A percentile compares a stretch with the other conserved stretches of the same genome.
These are phyloP conservation scores for Siniperca chuatsi DNA, from an alignment of 2,113 vertebrate species.

Conservation along the genomic window DNA sequence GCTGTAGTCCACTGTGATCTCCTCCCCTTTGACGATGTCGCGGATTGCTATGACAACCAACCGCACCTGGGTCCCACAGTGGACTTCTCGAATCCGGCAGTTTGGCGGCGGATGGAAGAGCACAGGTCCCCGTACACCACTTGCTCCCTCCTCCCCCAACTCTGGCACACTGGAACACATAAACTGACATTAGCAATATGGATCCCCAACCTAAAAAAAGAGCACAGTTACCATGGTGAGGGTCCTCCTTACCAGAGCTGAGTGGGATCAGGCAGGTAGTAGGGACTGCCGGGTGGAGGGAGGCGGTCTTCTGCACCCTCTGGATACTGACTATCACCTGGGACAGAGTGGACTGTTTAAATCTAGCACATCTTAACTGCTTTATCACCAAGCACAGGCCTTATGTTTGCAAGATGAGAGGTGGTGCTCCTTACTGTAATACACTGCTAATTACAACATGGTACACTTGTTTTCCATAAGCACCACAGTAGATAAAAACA, in stretches of 20 bases:
- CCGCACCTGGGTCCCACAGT: constrained; percentile 86
- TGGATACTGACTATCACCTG: constrained; percentile 84
- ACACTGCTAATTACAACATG: constrained; percentile 5
- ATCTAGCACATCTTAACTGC: neutral
- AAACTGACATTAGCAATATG: neutral
- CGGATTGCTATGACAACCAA: constrained; percentile 86
- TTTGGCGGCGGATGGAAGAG: constrained; percentile 85
- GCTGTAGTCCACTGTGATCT: constrained; percentile 88
- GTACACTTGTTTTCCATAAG: constrained; percentile 21
- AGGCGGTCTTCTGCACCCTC: constrained; percentile 83
- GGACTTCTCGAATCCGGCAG: constrained; percentile 86
- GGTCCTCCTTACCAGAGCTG: constrained; percentile 82
- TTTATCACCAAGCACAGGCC: neutral
- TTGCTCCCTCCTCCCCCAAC: constrained; percentile 82
- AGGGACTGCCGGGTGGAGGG: constrained; percentile 82
- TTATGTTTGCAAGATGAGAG: constrained; percentile 5
- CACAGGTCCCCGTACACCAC: constrained; percentile 81
- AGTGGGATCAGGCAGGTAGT: constrained; percentile 83
- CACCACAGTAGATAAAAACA: constrained; percentile 19
- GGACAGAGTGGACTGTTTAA: constrained; percentile 1
- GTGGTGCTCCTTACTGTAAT: neutral
- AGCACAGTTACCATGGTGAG: neutral
- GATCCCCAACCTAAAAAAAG: neutral
- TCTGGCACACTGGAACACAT: constrained; percentile 79
- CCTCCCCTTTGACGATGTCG: constrained; percentile 86